A percentile compares a stretch with the other conserved stretches of the same genome.
phyloP scores from a whole-genome alignment of 35 echinoderm and acorn worm species.

The Heliocidaris erythrogramma region DNA sequence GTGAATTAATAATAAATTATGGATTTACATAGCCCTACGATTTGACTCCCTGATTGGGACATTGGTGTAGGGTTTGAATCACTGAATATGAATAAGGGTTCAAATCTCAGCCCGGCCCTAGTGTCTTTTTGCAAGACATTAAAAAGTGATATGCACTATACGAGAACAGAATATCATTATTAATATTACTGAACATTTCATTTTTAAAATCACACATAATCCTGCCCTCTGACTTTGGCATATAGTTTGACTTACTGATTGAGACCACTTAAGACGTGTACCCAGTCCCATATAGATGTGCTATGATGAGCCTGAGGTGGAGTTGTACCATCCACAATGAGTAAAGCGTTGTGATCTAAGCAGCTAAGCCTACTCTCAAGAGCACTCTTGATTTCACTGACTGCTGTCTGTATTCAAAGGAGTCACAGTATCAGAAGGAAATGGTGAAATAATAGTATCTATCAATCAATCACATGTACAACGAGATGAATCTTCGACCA shows the following conservation, averaged over 20 bases:
- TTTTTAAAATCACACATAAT: not conserved
- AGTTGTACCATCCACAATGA: not conserved
- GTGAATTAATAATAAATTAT: not conserved
- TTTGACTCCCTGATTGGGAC: too few relatives aligned
- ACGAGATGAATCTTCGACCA: too few relatives aligned
- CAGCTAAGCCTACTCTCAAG: not conserved
- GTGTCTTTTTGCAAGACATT: too few relatives aligned
- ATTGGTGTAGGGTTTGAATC: too few relatives aligned
- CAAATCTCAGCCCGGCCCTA: too few relatives aligned
- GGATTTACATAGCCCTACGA: too few relatives aligned
- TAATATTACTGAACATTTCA: too few relatives aligned
- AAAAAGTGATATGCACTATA: too few relatives aligned
- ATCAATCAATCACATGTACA: not conserved
- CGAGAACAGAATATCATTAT: too few relatives aligned
- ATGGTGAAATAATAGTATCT: not conserved
- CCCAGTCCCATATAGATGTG: not conserved
- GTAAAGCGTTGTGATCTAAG: not conserved
- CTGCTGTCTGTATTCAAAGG: not conserved
- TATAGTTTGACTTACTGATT: slow-evolving; percentile 23
- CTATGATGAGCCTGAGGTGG: slow-evolving; percentile 37
- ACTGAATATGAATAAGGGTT: too few relatives aligned
- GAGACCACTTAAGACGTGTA: not conserved
- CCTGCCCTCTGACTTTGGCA: not conserved
- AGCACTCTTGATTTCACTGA: not conserved
- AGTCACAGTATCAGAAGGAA: not conserved